Evolutionary conservation across 2,113 vertebrate genomes (phyloP).

Genomic region (Myrmecophaga tridactyla): DNA sequence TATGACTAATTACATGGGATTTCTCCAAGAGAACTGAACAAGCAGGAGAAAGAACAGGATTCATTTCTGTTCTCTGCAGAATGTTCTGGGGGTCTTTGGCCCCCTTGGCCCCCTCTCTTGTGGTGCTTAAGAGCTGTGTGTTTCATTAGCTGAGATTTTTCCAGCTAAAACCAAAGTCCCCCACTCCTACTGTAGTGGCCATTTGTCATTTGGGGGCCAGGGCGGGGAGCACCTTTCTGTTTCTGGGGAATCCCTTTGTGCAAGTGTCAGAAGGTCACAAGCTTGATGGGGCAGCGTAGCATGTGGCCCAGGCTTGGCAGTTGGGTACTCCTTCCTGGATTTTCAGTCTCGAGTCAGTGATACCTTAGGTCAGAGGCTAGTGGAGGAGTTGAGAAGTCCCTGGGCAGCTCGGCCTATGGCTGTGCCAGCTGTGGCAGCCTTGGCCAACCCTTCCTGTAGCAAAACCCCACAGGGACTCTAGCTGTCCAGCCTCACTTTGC

Average conservation of each 20-base stretch:
- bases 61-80: too few species aligned
- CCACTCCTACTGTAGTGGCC: rapidly evolving
- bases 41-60: background rate
- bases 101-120: background rate
- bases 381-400: rapidly evolving
- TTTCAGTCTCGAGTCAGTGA: background rate
- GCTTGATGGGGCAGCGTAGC: background rate
- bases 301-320: background rate
- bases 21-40: background rate
- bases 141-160: background rate
- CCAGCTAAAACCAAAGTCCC: background rate
- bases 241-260: background rate
- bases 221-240: background rate
- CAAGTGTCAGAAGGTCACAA: background rate
- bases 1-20: background rate
- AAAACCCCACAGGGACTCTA: background rate
- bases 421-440: rapidly evolving
- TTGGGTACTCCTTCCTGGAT: background rate
- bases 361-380: background rate
- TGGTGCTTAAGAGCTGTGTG: background rate
- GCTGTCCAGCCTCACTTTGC: background rate
- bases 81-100: too few species aligned
- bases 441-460: rapidly evolving
- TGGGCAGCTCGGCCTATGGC: background rate
- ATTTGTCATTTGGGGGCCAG: background rate